Evolutionary conservation across 2,797 vertebrate genomes (phyloP).

Genomic region (Lindbergichthys nudifrons): DNA sequence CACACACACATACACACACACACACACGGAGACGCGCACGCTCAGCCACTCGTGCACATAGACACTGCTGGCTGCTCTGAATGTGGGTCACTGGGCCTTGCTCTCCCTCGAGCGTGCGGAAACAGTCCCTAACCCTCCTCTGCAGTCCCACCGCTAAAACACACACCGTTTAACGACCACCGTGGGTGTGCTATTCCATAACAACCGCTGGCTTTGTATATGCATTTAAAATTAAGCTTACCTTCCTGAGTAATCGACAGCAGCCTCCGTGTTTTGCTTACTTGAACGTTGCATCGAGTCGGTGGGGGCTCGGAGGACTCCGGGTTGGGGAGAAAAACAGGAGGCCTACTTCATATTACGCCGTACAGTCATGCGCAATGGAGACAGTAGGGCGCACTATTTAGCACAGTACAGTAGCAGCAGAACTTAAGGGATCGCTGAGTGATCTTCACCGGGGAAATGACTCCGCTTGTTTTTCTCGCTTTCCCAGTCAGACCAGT

Average conservation of each 20-base stretch:
- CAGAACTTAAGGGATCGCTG: conserved; percentile 41
- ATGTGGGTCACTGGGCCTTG: conserved; percentile 89
- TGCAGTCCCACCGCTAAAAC: conserved; percentile 70
- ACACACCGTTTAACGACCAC: conserved; percentile 14
- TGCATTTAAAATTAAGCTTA: conserved; percentile 45
- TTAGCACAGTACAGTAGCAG: conserved; percentile 78
- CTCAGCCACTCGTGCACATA: conserved; percentile 72
- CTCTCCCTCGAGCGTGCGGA: conserved; percentile 83
- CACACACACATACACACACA: conserved; percentile 26
- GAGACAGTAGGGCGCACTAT: conserved; percentile 79
- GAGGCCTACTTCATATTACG: conserved; percentile 82
- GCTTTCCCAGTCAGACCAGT: conserved; percentile 1
- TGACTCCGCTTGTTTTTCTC: conserved; percentile 51
- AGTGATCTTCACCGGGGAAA: conserved; percentile 55
- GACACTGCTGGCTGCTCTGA: conserved; percentile 75
- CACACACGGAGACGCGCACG: conserved; percentile 57
- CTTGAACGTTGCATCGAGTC: conserved; percentile 70
- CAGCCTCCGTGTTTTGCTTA: conserved; percentile 75
- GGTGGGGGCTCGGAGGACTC: conserved; percentile 77
- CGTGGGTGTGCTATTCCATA: not conserved
- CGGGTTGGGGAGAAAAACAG: conserved; percentile 81
- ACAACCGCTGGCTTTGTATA: not conserved
- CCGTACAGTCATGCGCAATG: conserved; percentile 86
- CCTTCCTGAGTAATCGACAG: conserved; percentile 61
- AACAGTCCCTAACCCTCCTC: conserved; percentile 81